Conservation (phyloP, 2,113 vertebrate genomes). For the Micronycteris hirsuta region DNA sequence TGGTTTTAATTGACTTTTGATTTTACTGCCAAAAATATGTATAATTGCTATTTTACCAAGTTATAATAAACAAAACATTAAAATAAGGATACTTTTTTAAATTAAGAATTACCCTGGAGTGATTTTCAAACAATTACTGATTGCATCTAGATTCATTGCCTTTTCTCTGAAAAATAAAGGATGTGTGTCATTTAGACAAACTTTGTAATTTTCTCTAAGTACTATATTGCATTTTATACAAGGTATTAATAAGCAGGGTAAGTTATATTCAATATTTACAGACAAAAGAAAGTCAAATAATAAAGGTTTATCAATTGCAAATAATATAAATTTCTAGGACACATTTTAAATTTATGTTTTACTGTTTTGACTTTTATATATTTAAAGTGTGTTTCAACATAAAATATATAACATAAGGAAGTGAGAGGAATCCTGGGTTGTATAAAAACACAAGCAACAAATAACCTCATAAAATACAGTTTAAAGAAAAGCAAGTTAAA, state of each 20-base stretch:
- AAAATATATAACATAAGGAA: background rate
- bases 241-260: background rate
- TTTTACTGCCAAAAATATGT: background rate
- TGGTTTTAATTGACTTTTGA: conserved; percentile 29
- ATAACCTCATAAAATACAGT: background rate
- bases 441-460: background rate
- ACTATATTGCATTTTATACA: background rate
- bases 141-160: background rate
- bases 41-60: conserved; percentile 38
- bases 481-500: background rate
- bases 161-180: background rate
- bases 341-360: background rate
- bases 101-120: conserved; percentile 32
- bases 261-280: background rate
- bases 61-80: conserved; percentile 4
- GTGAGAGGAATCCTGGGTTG: background rate
- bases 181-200: background rate
- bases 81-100: conserved; percentile 48
- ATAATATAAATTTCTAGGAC: background rate
- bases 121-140: background rate
- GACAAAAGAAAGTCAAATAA: background rate
- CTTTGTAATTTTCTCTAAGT: background rate
- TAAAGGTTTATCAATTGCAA: background rate
- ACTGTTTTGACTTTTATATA: background rate
- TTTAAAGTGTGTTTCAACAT: background rate